Base-by-base conservation (phyloP, 2,888 invertebrate species). In the Tortricodes alternella region DNA sequence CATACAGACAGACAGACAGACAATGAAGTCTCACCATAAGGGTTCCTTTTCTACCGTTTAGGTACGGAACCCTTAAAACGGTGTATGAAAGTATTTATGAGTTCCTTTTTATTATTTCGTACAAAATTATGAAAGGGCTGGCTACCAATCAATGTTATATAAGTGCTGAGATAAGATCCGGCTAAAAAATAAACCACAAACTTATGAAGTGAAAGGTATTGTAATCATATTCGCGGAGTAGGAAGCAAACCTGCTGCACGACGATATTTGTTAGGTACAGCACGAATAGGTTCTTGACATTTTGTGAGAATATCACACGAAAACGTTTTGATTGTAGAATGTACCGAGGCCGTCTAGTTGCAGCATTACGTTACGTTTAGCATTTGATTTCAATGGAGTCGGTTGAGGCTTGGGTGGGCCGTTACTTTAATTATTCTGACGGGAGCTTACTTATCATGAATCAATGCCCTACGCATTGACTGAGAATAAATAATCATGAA, bases 341-440 rank as follows among this genome's bases (percentile, higher is more conserved):
- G 72, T 64, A 59, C 44, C 72, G 77, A 80, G 79, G 81, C 63
- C 64, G 67, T 61, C 72, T 49, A 63, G 70, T 68, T 68, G 50
- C 62, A 60, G 64, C 65, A 65, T 71, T 66, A 62, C 59, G 57
- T 71, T 66, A 62, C 59, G 57, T 69, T 60, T 66, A 63, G 60
- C 64, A 67, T 71, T 68, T 66, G 65, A 70, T 64, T 68, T 66
- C 63, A 65, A 61, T 62, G 49, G 50, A 61, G 46, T 66, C 63
- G 65, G 60, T 62, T 39, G 50, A 61, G 46, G 34, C 44, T 46
- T 57, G 46, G 57, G 57, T 57, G 57, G 57, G 57, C 52, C 57
- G 57, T 39, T 29, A 44, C 50, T 44, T 46, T 57, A 51, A 56
- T 44, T 49, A 46, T 46, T 18, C 11, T 44, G 34, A 53, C 39